A percentile compares a stretch with the other conserved stretches of the same genome.
These are phyloP conservation scores for Brevimyrus niger DNA, from an alignment of 2,113 vertebrate species.

Conservation along the genomic window DNA sequence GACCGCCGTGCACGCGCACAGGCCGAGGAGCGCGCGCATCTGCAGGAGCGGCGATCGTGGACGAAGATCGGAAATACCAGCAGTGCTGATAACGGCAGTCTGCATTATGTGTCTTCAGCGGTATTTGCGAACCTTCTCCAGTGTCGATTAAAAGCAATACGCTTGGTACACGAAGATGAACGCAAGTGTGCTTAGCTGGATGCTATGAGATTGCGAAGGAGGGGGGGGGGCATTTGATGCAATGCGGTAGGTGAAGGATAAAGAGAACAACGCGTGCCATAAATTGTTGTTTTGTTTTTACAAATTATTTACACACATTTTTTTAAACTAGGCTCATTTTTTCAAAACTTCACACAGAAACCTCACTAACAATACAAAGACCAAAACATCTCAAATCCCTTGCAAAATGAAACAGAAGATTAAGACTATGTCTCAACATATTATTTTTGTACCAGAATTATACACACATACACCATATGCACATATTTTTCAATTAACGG, in stretches of 20 bases:
- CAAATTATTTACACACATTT: background rate
- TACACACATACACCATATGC: background rate
- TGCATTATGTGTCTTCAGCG: background rate
- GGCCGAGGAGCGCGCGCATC: conserved; percentile 31
- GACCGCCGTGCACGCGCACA: background rate
- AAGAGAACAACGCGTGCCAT: background rate
- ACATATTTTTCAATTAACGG: background rate
- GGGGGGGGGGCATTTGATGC: background rate
- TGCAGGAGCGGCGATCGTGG: background rate
- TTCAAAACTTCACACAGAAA: background rate
- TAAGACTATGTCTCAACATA: background rate
- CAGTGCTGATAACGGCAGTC: background rate
- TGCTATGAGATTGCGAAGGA: background rate
- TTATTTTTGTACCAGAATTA: background rate
- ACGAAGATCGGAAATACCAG: background rate
- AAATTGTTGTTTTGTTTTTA: background rate
- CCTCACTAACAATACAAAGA: background rate
- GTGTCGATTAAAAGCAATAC: background rate
- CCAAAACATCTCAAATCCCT: background rate
- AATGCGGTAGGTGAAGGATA: background rate
- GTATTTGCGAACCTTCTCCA: background rate
- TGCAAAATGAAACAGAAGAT: background rate
- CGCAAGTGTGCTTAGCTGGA: background rate
- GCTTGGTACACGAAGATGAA: background rate
- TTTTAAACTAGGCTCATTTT: background rate